Evolutionary conservation across 2,888 invertebrate genomes (phyloP).

Genomic region (Cryptus viduatorius): DNA sequence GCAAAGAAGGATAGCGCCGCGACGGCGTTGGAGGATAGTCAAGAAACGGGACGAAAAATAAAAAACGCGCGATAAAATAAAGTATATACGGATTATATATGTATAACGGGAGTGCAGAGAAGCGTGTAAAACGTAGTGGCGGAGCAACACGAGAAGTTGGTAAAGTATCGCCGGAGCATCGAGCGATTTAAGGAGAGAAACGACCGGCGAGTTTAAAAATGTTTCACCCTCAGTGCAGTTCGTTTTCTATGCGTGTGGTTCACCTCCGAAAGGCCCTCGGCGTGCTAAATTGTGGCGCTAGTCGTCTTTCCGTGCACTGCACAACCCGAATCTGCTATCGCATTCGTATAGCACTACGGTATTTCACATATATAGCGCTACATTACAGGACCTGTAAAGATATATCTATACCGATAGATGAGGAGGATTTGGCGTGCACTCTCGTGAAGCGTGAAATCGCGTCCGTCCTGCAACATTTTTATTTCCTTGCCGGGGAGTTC

Average conservation of each 20-base stretch:
- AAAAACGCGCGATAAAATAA: background rate
- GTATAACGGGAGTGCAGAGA: slow-evolving; percentile 30
- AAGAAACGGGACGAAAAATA: slow-evolving; percentile 21
- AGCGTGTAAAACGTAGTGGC: slow-evolving; percentile 23
- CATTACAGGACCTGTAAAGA: background rate
- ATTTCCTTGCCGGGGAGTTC: slow-evolving; percentile 32
- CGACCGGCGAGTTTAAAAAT: slow-evolving; percentile 75
- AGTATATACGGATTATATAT: slow-evolving; percentile 14
- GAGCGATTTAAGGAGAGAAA: slow-evolving; percentile 77
- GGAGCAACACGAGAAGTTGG: slow-evolving; percentile 12
- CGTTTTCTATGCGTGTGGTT: slow-evolving; percentile 68
- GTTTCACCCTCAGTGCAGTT: slow-evolving; percentile 74
- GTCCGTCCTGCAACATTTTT: slow-evolving; percentile 61
- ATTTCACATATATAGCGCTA: background rate
- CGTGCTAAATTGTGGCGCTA: background rate
- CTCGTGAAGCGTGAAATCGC: slow-evolving; percentile 63
- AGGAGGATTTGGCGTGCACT: slow-evolving; percentile 31
- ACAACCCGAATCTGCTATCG: slow-evolving; percentile 11
- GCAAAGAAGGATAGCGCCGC: slow-evolving; percentile 21
- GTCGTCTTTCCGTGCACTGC: slow-evolving; percentile 6
- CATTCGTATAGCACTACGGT: slow-evolving; percentile 2
- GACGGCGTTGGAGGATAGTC: slow-evolving; percentile 30
- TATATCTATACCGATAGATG: slow-evolving; percentile 25
- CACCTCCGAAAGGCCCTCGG: slow-evolving; percentile 27
- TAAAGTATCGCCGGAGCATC: slow-evolving; percentile 75